Percentiles rank a stretch among this genome's conserved stretches.
Evolutionary conservation across 1,140 invertebrate genomes (phyloP).

Genomic region (Caenorhabditis inopinata): DNA sequence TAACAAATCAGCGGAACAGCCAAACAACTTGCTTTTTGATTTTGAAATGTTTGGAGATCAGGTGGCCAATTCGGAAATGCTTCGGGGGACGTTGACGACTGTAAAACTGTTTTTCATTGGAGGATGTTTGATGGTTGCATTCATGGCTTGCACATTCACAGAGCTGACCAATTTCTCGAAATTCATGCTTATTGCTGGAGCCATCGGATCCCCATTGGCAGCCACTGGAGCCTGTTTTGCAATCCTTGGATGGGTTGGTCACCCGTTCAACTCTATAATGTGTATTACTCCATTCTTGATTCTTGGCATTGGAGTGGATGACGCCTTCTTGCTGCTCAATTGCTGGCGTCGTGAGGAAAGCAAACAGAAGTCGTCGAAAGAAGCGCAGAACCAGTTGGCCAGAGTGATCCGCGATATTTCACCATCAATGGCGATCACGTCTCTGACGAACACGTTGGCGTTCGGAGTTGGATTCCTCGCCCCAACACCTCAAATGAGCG

Average conservation of each 20-base stretch:
- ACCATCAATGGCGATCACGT: constrained; percentile 59
- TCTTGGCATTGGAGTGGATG: constrained; percentile 60
- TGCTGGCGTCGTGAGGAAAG: constrained; percentile 50
- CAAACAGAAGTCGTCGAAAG: not conserved
- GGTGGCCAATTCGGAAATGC: constrained; percentile 49
- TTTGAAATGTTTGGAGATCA: constrained; percentile 37
- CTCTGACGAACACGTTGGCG: constrained; percentile 58
- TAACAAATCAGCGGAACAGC: not conserved
- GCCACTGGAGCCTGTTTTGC: constrained; percentile 35
- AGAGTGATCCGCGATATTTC: constrained; percentile 42
- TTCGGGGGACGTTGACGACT: constrained; percentile 30
- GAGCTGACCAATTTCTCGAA: constrained; percentile 35
- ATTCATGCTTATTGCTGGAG: constrained; percentile 7
- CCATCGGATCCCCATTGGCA: constrained; percentile 35
- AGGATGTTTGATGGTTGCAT: constrained; percentile 38
- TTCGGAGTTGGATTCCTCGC: constrained; percentile 60
- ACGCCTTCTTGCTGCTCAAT: constrained; percentile 60
- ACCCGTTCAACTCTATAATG: constrained; percentile 56
- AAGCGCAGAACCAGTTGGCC: constrained; percentile 32
- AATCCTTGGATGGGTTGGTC: constrained; percentile 50
- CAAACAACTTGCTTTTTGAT: constrained; percentile 13
- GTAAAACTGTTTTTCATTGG: constrained; percentile 38
- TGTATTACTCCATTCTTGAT: constrained; percentile 60
- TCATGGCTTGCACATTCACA: constrained; percentile 38
- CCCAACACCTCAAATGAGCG: constrained; percentile 52